Percentiles rank a stretch among this genome's conserved stretches.
Evolutionary conservation across 2,113 vertebrate species (phyloP).

Genomic region (Podiceps cristatus): DNA sequence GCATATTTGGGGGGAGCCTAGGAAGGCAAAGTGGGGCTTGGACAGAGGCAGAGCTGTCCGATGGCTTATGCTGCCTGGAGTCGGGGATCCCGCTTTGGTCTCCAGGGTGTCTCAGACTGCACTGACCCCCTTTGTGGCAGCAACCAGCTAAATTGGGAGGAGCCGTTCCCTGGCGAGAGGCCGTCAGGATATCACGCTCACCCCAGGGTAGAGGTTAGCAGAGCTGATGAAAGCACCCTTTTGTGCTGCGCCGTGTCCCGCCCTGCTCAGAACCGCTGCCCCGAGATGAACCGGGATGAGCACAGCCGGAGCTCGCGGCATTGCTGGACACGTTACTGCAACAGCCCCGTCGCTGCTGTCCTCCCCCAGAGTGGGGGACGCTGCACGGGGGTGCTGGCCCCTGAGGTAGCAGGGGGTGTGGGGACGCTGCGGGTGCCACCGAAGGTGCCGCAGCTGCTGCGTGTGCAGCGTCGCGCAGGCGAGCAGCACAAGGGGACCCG

Average conservation of each 20-base stretch:
- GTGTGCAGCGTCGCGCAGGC: background rate
- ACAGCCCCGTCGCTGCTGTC: accelerated
- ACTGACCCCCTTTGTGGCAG: background rate
- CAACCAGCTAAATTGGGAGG: background rate
- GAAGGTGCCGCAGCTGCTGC: background rate
- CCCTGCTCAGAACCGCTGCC: background rate
- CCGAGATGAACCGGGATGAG: background rate
- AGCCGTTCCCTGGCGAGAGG: background rate
- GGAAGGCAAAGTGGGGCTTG: background rate
- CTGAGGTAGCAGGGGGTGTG: background rate
- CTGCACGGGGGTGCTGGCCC: background rate
- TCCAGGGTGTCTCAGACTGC: background rate
- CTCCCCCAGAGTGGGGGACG: accelerated
- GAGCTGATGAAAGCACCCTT: background rate
- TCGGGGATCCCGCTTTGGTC: accelerated
- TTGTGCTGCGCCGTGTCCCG: background rate
- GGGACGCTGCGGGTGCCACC: background rate
- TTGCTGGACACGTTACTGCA: background rate
- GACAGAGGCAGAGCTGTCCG: background rate
- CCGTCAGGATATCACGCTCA: accelerated
- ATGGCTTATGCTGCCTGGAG: background rate
- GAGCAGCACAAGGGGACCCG: background rate
- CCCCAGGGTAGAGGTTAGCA: background rate
- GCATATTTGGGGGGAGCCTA: too few relatives aligned
- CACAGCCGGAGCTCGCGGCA: accelerated